Evolutionary conservation across 2,888 invertebrate species (phyloP).

Genomic region (Metacarcinus magister): DNA sequence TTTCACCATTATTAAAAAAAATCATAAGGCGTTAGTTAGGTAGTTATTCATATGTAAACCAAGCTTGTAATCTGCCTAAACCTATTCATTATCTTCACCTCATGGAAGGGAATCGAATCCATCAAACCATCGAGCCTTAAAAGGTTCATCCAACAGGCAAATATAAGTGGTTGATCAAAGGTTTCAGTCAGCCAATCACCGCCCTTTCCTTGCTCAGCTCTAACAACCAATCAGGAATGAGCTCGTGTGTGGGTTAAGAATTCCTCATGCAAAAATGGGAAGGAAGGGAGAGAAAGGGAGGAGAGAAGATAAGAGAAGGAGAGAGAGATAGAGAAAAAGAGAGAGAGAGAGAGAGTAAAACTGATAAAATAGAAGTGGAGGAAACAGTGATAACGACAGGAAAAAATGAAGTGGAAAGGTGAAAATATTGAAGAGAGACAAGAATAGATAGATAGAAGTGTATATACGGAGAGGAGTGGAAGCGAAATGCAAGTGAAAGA

Average conservation of each 20-base stretch:
- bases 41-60: not conserved
- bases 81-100: not conserved
- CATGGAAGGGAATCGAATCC: not conserved
- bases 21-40: not conserved
- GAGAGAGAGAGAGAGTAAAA: not conserved
- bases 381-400: not conserved
- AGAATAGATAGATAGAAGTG: not conserved
- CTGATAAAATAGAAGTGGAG: not conserved
- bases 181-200: not conserved
- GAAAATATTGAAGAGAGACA: not conserved
- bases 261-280: not conserved
- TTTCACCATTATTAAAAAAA: not conserved
- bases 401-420: not conserved
- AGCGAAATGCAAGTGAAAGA: not conserved
- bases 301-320: not conserved
- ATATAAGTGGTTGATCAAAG: constrained; percentile 26
- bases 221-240: not conserved
- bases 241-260: not conserved
- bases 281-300: not conserved
- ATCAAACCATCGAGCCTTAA: not conserved
- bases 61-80: not conserved
- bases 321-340: not conserved
- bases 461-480: not conserved
- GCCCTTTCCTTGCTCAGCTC: not conserved
- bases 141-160: constrained; percentile 26